Base-by-base conservation (phyloP, 2,113 vertebrate species). In the Verasper variegatus region DNA sequence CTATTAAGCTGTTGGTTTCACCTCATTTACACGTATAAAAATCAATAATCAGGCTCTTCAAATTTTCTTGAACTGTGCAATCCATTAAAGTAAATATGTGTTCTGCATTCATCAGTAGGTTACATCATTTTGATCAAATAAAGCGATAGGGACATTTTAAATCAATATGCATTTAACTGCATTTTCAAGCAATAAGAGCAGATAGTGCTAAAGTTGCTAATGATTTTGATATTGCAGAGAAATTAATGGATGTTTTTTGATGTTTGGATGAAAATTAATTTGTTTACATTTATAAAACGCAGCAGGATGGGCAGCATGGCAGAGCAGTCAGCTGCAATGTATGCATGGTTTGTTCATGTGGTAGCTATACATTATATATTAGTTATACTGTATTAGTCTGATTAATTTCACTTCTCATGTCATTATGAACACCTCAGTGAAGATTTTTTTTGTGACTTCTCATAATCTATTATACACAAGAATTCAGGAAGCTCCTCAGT, bases 381-480 rank as follows among this genome's bases (percentile, higher is more conserved):
- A 57, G 23, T 31, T n/a, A 52, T 52, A n/a, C 20, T n/a, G n/a
- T n/a, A 27, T 57, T 57, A 57, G 55, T 56, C 11, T 56, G 13
- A 27, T 27, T 3, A 64, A 42, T 27, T 54, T 8, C 20, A 24
- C 18, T 10, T 13, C 26, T 18, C 18, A n/a, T 61, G 24, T 2
- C 4, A 14, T 49, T 17, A 47, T 47, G 3, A 47, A 47, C 45
- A 61, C 69, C 73, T 71, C 49, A 3, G 55, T 70, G 26, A 56
- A 67, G 71, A 72, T 20, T 13, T 68, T 68, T 37, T 27, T 62
- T 67, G 51, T 31, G 51, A 11, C 61, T 47, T 45, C n/a, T 66
- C 76, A 8, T 59, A 74, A 45, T 12, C 42, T 45, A 31, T 31
- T 31, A 31, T 6, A 6, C 5, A 31, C 4, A 9, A 35, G 15